Evolutionary conservation across 2,797 vertebrate species (phyloP).

Genomic region (Gobionotothen gibberifrons): DNA sequence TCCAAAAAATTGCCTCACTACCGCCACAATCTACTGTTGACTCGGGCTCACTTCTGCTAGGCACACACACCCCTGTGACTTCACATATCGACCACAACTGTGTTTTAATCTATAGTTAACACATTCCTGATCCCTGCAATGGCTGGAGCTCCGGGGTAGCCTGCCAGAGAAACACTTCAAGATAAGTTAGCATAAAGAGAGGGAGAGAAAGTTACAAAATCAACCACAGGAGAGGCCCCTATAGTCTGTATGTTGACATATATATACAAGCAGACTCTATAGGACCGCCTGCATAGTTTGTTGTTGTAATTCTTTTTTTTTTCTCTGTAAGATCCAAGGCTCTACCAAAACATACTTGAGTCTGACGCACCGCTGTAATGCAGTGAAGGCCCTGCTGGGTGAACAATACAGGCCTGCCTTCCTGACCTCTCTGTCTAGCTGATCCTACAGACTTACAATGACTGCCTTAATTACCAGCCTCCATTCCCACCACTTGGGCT

Average conservation of each 20-base stretch:
- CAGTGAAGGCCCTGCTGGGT: constrained; percentile 78
- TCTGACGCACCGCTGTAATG: constrained; percentile 72
- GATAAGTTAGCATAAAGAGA: constrained; percentile 30
- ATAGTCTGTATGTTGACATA: constrained; percentile 57
- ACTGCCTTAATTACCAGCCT: constrained; percentile 85
- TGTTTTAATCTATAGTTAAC: constrained; percentile 43
- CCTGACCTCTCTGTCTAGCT: constrained; percentile 83
- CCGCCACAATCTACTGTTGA: neutral
- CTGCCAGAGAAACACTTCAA: constrained; percentile 37
- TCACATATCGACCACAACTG: constrained; percentile 37
- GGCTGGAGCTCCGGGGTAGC: constrained; percentile 9
- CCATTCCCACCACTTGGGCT: constrained; percentile 83
- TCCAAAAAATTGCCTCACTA: neutral
- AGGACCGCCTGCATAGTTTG: constrained; percentile 55
- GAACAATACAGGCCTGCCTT: constrained; percentile 84
- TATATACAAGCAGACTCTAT: constrained; percentile 52
- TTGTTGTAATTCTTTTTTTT: constrained; percentile 47
- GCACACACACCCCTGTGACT: constrained; percentile 26
- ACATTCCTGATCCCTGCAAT: constrained; percentile 29
- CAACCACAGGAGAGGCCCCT: constrained; percentile 44
- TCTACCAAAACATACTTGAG: constrained; percentile 65
- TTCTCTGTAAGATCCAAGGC: constrained; percentile 49
- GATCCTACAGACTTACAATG: constrained; percentile 84
- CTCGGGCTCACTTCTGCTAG: constrained; percentile 4
- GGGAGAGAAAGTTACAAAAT: constrained; percentile 27